Conservation (phyloP, 2,113 vertebrate genomes). For the Dissostichus mawsoni region DNA sequence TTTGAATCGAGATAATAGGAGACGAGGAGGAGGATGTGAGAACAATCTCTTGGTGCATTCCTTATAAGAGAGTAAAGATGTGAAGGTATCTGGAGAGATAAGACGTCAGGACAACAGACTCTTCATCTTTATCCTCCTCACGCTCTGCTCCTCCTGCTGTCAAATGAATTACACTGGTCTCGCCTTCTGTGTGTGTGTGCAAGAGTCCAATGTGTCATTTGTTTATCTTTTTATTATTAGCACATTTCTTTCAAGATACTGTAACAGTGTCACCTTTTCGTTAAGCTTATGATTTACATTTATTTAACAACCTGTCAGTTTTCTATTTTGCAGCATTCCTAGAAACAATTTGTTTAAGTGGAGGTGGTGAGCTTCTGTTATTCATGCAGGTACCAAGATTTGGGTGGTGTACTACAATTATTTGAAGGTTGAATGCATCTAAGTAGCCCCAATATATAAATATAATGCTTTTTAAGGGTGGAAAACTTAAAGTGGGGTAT, state of each 20-base stretch:
- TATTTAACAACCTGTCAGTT: conserved; percentile 4
- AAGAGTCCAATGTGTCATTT: neutral
- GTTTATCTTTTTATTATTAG: neutral
- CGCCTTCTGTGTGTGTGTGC: conserved; percentile 7
- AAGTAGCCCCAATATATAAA: neutral
- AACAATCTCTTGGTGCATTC: conserved; percentile 2
- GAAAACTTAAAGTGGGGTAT: no score
- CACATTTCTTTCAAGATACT: neutral
- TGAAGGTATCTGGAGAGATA: conserved; percentile 31
- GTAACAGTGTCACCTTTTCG: neutral
- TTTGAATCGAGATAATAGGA: conserved; percentile 17
- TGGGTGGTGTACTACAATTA: conserved; percentile 5
- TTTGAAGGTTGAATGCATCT: neutral
- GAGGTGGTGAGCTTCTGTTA: conserved; percentile 51
- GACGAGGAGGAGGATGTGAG: conserved; percentile 16
- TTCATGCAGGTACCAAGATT: conserved; percentile 23
- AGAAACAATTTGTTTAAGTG: conserved; percentile 6
- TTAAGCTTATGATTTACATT: neutral
- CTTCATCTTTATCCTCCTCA: conserved; percentile 31
- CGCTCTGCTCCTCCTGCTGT: conserved; percentile 17
- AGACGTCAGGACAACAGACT: neutral
- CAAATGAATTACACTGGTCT: neutral
- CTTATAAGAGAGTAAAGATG: conserved; percentile 21
- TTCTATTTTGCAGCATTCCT: conserved; percentile 21
- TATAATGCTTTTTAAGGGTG: no score